Evolutionary conservation across 2,113 vertebrate genomes (phyloP).

Genomic region (Vanacampus margaritifer): DNA sequence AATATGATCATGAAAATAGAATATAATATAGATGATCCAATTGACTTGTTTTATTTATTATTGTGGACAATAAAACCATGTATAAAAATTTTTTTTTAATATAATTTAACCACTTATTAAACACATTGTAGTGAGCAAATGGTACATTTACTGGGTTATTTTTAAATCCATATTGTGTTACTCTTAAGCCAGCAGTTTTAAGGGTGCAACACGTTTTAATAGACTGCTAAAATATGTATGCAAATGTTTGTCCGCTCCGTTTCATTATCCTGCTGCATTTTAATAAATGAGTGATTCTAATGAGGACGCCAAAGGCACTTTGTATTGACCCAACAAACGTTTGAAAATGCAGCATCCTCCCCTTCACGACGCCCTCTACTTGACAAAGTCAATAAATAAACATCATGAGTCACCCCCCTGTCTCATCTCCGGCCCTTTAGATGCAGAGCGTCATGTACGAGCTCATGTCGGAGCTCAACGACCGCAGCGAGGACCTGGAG

Average conservation of each 20-base stretch:
- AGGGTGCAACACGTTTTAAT: too few relatives aligned
- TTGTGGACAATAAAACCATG: too few relatives aligned
- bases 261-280: background rate
- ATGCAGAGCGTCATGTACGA: slow-evolving; percentile 99
- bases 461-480: slow-evolving; percentile 95
- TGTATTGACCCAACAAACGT: background rate
- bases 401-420: slow-evolving; percentile 7
- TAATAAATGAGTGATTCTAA: background rate
- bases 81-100: too few relatives aligned
- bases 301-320: background rate
- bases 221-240: background rate
- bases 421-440: slow-evolving; percentile 54
- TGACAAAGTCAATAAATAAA: background rate
- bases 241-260: background rate
- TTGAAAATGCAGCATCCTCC: too few relatives aligned
- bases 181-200: too few relatives aligned
- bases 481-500: slow-evolving; percentile 96
- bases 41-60: too few relatives aligned
- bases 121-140: too few relatives aligned
- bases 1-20: too few relatives aligned
- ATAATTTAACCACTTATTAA: too few relatives aligned
- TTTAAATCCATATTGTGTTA: too few relatives aligned
- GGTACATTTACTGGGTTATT: too few relatives aligned
- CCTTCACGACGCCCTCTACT: background rate
- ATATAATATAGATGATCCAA: too few relatives aligned